phyloP scores from a whole-genome alignment of 2,888 invertebrate genomes.

The Criorhina ranunculi region DNA sequence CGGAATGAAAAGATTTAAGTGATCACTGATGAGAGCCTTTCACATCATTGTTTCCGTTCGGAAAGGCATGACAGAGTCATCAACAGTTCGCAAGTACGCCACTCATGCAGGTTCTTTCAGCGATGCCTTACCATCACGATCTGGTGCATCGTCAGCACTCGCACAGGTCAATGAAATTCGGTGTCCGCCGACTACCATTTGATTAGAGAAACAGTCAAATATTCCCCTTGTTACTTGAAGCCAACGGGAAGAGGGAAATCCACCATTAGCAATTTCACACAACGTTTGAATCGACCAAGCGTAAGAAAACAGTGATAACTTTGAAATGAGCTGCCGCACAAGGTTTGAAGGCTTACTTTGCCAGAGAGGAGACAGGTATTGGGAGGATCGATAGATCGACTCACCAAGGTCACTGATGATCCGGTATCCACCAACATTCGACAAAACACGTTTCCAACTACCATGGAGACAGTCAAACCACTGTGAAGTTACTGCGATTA shows the following conservation, averaged over 20 bases:
- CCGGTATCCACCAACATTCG: conserved; percentile 19
- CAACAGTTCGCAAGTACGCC: conserved; percentile 6
- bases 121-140: not conserved
- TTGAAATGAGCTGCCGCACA: conserved; percentile 20
- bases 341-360: conserved; percentile 15
- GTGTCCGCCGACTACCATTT: conserved; percentile 12
- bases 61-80: conserved; percentile 1
- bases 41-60: no score
- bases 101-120: not conserved
- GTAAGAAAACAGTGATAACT: conserved; percentile 12
- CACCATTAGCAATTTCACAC: conserved; percentile 31
- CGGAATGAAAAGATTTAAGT: no score
- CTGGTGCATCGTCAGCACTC: conserved; percentile 5
- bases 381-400: conserved; percentile 40
- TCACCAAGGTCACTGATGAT: conserved; percentile 29
- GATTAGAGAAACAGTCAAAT: conserved; percentile 26
- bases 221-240: conserved; percentile 18
- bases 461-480: conserved; percentile 12
- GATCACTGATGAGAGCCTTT: no score
- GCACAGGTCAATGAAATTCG: not conserved
- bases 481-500: conserved; percentile 16
- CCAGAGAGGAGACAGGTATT: conserved; percentile 5
- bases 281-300: conserved; percentile 30
- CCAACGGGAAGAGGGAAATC: conserved; percentile 24
- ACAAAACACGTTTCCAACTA: conserved; percentile 3